Evolutionary conservation across 2,888 invertebrate genomes (phyloP).

Genomic region (Lasioglossum lativentre): DNA sequence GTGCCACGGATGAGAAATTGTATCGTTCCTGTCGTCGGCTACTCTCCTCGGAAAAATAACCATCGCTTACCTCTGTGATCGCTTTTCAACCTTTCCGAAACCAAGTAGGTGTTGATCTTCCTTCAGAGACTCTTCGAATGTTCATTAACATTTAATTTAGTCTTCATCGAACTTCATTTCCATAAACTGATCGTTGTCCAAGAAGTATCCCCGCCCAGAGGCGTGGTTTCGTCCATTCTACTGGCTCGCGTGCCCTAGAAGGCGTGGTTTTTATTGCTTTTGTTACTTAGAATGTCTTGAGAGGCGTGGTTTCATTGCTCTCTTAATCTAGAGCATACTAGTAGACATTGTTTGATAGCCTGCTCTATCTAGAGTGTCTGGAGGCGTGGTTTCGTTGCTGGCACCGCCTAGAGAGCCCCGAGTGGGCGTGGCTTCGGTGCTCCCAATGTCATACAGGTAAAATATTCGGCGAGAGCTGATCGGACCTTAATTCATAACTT

Average conservation of each 20-base stretch:
- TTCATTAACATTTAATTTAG: neutral
- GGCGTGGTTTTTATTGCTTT: no score
- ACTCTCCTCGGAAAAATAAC: conserved; percentile 23
- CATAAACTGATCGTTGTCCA: neutral
- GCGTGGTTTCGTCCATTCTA: no score
- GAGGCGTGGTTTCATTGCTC: neutral
- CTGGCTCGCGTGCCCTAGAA: no score
- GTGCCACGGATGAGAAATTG: conserved; percentile 62
- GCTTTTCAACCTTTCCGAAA: neutral
- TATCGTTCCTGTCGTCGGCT: conserved; percentile 24
- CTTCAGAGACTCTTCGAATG: neutral
- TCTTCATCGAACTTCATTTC: neutral
- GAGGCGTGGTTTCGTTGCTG: neutral
- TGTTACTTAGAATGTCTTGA: neutral
- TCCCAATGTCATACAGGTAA: neutral
- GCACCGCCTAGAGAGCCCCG: neutral
- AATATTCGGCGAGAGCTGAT: neutral
- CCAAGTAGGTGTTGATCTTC: neutral
- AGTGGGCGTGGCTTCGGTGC: neutral
- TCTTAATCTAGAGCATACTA: neutral
- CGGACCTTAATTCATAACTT: neutral
- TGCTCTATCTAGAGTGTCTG: neutral
- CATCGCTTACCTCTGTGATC: neutral
- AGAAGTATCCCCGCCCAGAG: neutral
- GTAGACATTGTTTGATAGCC: neutral